These are phyloP conservation scores for Psephotus haematonotus DNA, from an alignment of 2,113 vertebrate species.

Conservation along the genomic window DNA sequence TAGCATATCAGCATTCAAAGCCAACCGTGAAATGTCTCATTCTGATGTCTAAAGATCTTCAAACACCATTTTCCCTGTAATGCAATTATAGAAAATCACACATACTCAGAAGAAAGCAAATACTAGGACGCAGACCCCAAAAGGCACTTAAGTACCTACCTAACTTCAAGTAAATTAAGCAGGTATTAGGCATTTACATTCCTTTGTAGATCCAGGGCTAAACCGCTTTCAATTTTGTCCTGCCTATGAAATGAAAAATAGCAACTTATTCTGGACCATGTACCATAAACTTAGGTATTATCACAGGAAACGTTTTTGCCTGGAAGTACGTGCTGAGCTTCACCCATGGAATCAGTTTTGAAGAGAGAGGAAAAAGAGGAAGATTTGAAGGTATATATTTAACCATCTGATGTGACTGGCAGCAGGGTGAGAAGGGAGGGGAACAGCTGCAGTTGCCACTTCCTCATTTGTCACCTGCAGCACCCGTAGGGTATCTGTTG, in stretches of 20 bases:
- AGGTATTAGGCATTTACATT: neutral
- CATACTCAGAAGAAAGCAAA: conserved; percentile 5
- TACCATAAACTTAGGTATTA: neutral
- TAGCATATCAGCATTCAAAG: neutral
- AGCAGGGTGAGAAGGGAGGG: neutral
- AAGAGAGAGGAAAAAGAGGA: neutral
- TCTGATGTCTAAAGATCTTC: conserved; percentile 3
- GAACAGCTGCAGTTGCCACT: neutral
- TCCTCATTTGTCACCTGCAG: neutral
- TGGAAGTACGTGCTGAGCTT: neutral
- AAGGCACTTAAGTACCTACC: neutral
- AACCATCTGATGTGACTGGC: neutral
- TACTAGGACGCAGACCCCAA: neutral
- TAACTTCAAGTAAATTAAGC: conserved; percentile 14
- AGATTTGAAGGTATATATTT: neutral
- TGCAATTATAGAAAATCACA: conserved; percentile 38
- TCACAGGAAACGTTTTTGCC: neutral
- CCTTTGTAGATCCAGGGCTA: neutral
- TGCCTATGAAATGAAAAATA: neutral
- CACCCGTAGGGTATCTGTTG: neutral
- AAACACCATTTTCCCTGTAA: neutral
- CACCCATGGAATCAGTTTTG: neutral
- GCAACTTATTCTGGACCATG: neutral
- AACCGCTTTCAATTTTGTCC: neutral
- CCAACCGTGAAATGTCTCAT: neutral